Percentiles rank a stretch among this genome's conserved stretches.
Evolutionary conservation across 1,140 invertebrate species (phyloP).

Genomic region (Callitettix versicolor): DNA sequence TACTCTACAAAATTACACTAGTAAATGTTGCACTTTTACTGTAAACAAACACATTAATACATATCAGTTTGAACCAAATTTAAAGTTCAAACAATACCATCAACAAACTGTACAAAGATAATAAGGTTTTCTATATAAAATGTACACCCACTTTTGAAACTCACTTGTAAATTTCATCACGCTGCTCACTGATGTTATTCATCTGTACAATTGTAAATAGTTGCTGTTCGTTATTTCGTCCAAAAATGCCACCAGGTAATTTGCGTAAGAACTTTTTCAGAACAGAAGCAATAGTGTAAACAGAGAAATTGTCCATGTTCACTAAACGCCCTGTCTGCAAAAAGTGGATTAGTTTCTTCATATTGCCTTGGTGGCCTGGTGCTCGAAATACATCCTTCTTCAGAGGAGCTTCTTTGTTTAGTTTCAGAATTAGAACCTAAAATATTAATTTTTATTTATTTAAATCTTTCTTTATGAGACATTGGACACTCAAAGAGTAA

Average conservation of each 20-base stretch:
- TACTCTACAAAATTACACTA: too few relatives aligned
- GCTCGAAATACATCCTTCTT: slow-evolving; percentile 90
- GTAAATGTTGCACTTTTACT: too few relatives aligned
- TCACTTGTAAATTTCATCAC: slow-evolving; percentile 84
- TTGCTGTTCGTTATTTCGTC: slow-evolving; percentile 76
- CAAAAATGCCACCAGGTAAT: slow-evolving; percentile 92
- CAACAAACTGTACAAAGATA: slow-evolving; percentile 10
- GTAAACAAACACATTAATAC: too few relatives aligned
- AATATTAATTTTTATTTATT: slow-evolving; percentile 25
- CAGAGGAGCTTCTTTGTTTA: slow-evolving; percentile 88
- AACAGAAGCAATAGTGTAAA: slow-evolving; percentile 96
- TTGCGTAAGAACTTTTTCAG: slow-evolving; percentile 96
- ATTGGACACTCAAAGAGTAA: too few relatives aligned
- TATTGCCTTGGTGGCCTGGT: slow-evolving; percentile 86
- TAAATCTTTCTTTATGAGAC: too few relatives aligned
- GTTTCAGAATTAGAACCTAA: slow-evolving; percentile 80
- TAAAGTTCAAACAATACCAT: too few relatives aligned
- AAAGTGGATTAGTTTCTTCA: slow-evolving; percentile 93
- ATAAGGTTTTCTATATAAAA: not conserved
- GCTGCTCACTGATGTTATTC: slow-evolving; percentile 66
- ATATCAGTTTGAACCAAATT: too few relatives aligned
- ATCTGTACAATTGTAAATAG: slow-evolving; percentile 81
- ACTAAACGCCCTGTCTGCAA: slow-evolving; percentile 87
- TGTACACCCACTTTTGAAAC: slow-evolving; percentile 21
- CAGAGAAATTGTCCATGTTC: slow-evolving; percentile 96